A percentile compares a stretch with the other conserved stretches of the same genome.
phyloP scores from a whole-genome alignment of 2,113 vertebrate species.

The Microcebus lehilahytsara region DNA sequence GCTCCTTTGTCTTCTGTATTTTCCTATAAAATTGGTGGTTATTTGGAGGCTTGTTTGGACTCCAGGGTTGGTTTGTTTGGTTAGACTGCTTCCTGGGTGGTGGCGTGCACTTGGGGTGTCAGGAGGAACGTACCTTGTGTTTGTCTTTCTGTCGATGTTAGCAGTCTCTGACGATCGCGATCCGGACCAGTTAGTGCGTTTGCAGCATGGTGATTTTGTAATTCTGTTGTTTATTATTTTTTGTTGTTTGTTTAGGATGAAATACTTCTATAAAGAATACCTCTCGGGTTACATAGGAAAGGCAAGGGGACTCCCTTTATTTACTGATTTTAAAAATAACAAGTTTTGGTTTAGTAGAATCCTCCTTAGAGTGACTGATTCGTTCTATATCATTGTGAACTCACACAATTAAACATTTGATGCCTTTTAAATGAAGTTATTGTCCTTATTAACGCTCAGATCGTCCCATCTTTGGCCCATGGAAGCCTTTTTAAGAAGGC shows the following conservation, averaged over 20 bases:
- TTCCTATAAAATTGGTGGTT: not conserved
- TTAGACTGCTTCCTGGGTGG: not conserved
- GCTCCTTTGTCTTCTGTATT: not conserved
- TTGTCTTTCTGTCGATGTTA: not conserved
- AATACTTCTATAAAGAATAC: not conserved
- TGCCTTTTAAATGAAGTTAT: not conserved
- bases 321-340: not conserved
- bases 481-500: not conserved
- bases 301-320: not conserved
- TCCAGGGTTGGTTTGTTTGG: not conserved
- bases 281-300: not conserved
- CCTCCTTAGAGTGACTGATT: not conserved
- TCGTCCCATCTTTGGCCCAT: not conserved
- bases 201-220: not conserved
- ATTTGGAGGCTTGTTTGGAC: not conserved
- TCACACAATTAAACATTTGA: not conserved
- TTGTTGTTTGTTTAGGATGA: not conserved
- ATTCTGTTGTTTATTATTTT: not conserved
- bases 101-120: not conserved
- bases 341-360: not conserved
- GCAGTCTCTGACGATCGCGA: fast-evolving
- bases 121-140: fast-evolving
- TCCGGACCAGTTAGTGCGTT: fast-evolving
- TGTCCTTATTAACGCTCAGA: not conserved
- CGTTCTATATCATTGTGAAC: not conserved